phyloP scores from a whole-genome alignment of 2,888 invertebrate species.

The Orchesella flavescens region DNA sequence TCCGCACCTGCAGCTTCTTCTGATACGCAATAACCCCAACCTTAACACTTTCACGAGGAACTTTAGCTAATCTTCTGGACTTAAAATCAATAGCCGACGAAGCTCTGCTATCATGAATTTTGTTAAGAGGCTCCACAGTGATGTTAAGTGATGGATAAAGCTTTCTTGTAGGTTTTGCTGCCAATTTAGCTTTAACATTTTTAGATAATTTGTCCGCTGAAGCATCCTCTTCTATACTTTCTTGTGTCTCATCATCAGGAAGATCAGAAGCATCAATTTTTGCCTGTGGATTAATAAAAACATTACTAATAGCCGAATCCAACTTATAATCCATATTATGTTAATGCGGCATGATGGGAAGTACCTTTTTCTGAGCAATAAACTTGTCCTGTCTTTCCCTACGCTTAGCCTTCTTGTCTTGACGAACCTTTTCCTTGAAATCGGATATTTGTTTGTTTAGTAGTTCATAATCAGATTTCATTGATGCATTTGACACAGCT shows the following conservation, averaged over 20 bases:
- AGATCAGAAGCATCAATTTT: background rate
- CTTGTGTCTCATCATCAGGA: background rate
- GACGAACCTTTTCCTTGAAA: conserved; percentile 36
- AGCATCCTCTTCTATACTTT: background rate
- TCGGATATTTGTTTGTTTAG: conserved; percentile 31
- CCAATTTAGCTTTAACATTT: too few relatives aligned
- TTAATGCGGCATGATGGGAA: too few relatives aligned
- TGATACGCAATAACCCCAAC: conserved; percentile 59
- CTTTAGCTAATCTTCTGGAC: conserved; percentile 61
- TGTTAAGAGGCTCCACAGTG: conserved; percentile 59
- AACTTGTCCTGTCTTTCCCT: conserved; percentile 51
- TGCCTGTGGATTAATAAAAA: background rate
- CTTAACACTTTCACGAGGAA: conserved; percentile 63
- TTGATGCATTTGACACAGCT: conserved; percentile 46
- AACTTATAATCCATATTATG: too few relatives aligned
- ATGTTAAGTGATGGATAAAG: conserved; percentile 64
- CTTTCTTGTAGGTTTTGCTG: conserved; percentile 25
- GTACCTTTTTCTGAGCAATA: conserved; percentile 24
- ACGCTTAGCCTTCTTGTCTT: conserved; percentile 43
- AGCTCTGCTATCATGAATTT: conserved; percentile 59
- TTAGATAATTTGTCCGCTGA: background rate
- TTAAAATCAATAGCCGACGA: conserved; percentile 64
- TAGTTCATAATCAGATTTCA: conserved; percentile 49
- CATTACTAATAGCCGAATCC: too few relatives aligned
- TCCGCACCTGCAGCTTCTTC: conserved; percentile 64